Conservation (phyloP, 2,888 invertebrate genomes). For the Mesodorylaimus sp. region DNA sequence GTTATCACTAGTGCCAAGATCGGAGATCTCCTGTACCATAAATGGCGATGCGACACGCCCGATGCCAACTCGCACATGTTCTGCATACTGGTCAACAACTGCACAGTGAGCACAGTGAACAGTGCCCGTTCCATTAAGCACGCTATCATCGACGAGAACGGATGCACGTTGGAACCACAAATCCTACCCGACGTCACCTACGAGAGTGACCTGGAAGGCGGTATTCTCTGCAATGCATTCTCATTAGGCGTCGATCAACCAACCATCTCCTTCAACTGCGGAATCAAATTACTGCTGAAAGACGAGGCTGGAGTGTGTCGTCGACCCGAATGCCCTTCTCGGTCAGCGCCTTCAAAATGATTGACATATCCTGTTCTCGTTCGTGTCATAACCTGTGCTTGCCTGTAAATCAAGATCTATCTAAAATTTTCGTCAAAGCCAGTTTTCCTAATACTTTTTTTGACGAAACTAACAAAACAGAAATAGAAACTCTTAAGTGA, state of each 20-base stretch:
- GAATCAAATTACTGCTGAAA: slow-evolving; percentile 24
- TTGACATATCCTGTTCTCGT: no score
- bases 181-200: slow-evolving; percentile 22
- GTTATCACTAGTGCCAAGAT: slow-evolving; percentile 14
- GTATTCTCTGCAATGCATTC: slow-evolving; percentile 22
- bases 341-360: no score
- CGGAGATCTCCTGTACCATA: slow-evolving; percentile 20
- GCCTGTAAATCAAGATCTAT: no score
- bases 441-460: no score
- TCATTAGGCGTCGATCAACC: slow-evolving; percentile 17
- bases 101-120: slow-evolving; percentile 17
- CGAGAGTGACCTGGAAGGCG: slow-evolving; percentile 16
- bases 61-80: slow-evolving; percentile 16
- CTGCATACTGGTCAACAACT: slow-evolving; percentile 26
- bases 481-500: no score
- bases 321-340: slow-evolving; percentile 2
- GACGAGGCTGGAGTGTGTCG: slow-evolving; percentile 1
- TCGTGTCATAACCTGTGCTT: no score
- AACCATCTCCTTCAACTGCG: slow-evolving; percentile 24
- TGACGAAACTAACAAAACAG: no score
- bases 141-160: slow-evolving; percentile 27
- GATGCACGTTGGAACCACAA: slow-evolving; percentile 23
- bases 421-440: no score
- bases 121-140: slow-evolving; percentile 13
- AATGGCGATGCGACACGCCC: slow-evolving; percentile 21